A percentile compares a stretch with the other conserved stretches of the same genome.
phyloP scores from a whole-genome alignment of 2,888 invertebrate genomes.

The Leptopilina syphax region DNA sequence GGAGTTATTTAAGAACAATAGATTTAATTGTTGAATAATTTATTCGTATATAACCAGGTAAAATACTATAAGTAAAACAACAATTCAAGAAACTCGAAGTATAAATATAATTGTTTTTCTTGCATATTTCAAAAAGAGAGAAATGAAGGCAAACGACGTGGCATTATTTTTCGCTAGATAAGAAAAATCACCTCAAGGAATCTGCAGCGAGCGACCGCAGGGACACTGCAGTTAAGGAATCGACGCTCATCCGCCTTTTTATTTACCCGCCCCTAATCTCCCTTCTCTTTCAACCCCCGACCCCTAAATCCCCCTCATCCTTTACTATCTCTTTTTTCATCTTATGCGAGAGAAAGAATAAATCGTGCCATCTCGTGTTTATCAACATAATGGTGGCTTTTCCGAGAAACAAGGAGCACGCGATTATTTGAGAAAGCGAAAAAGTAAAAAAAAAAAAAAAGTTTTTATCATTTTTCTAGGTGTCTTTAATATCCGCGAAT shows the following conservation, averaged over 20 bases:
- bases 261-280: conserved; percentile 9
- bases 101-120: background rate
- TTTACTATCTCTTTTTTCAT: conserved; percentile 25
- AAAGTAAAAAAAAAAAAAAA: conserved; percentile 8
- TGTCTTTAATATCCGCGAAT: conserved; percentile 21
- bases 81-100: background rate
- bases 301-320: background rate
- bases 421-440: conserved; percentile 16
- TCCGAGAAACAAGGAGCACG: conserved; percentile 10
- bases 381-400: conserved; percentile 54
- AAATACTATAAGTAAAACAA: background rate
- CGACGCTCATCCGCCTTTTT: conserved; percentile 38
- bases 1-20: too few species aligned
- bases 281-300: background rate
- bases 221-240: conserved; percentile 28
- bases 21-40: too few species aligned
- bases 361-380: conserved; percentile 46
- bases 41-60: too few species aligned
- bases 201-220: conserved; percentile 23
- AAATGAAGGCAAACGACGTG: conserved; percentile 1
- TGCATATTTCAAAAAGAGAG: background rate
- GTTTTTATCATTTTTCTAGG: background rate
- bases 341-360: conserved; percentile 25
- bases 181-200: conserved; percentile 19
- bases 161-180: conserved; percentile 26